These are phyloP conservation scores for Anticlea derivata DNA, from an alignment of 2,888 invertebrate species.

Conservation along the genomic window DNA sequence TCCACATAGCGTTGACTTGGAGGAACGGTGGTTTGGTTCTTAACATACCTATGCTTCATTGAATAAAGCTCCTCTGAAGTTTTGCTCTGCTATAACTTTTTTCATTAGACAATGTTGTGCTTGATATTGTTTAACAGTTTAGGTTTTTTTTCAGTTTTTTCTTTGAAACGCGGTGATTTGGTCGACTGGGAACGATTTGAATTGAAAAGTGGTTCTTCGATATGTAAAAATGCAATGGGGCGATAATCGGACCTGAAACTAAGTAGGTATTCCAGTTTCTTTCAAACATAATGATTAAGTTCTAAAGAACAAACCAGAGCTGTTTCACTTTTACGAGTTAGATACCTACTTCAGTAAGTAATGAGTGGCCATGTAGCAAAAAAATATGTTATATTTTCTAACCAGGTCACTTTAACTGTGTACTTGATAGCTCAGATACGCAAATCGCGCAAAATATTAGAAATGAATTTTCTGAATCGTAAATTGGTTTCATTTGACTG, in stretches of 20 bases:
- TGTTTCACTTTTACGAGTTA: slow-evolving; percentile 42
- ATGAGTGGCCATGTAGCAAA: slow-evolving; percentile 40
- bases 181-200: neutral
- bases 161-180: neutral
- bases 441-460: neutral
- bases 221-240: neutral
- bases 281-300: slow-evolving; percentile 49
- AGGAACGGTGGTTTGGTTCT: neutral
- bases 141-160: no score
- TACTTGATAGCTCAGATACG: neutral
- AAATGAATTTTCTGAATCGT: neutral
- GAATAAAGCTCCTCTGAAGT: no score
- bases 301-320: slow-evolving; percentile 45
- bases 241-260: slow-evolving; percentile 12
- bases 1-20: neutral
- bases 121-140: no score
- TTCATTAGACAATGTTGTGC: no score
- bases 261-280: slow-evolving; percentile 24
- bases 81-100: no score
- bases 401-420: neutral
- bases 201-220: neutral
- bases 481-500: neutral
- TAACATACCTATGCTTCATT: no score
- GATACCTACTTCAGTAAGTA: slow-evolving; percentile 38
- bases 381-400: neutral